Evolutionary conservation across 2,113 vertebrate species (phyloP), one percentile per base, ranked within the genome.

Genomic region (Cephalopterus ornatus): DNA sequence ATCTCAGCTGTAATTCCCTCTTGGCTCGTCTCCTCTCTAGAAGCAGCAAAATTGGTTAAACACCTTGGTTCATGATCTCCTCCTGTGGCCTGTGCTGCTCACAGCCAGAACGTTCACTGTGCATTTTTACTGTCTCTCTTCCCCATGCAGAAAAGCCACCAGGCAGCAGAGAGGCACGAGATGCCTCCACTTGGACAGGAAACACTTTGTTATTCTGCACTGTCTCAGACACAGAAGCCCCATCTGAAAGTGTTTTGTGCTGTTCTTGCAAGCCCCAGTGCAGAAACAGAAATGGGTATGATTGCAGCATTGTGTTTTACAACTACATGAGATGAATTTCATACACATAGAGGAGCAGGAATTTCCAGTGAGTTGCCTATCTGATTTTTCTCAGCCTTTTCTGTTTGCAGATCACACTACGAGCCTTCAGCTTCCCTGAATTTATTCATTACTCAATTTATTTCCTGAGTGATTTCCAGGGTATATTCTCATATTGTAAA

Each of bases 31-130:
- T 75, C 37, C 49, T 67, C 80, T 71, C 63, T 65, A 26, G 42
- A 80, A 66, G 59, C 14, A 77, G 82, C 27, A 74, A 91, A 94
- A 79, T 95, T 85, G 81, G 75, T 93, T 90, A 78, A 95, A 88
- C 56, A 91, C n/a, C n/a, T 94, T 72, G 53, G 49, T 71, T 91
- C 73, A 66, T 84, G 70, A 76, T 87, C 76, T 86, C 67, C 37
- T 93, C 49, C 44, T 24, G 32, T 76, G 75, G 61, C 44, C 63
- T 70, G 20, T 55, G 77, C 27, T 81, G 61, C 16, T 73, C 66
- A 66, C 6, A 79, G 47, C 8, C 42, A 85, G 59, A 59, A 77
- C 56, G 63, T 59, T 76, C 33, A n/a, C 73, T 37, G n/a, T 28
- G 46, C 23, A 33, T 46, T 87, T 87, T 71, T 39, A 83, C 68